A percentile compares a stretch with the other conserved stretches of the same genome.
These are phyloP conservation scores for Nasonia giraulti DNA, from an alignment of 1,140 invertebrate species.

Conservation along the genomic window DNA sequence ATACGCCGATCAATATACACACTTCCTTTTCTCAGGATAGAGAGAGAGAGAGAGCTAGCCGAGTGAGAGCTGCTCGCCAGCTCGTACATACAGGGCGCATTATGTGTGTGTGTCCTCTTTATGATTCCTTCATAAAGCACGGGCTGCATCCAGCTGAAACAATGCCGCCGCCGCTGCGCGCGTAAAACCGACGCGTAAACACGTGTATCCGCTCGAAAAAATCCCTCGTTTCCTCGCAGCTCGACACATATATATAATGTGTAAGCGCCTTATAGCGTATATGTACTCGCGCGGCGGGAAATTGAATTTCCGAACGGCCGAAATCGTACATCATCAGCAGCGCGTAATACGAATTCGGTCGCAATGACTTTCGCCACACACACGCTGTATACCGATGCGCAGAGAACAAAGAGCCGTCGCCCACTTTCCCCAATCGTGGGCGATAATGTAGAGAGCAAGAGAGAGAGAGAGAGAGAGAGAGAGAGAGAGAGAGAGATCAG, in stretches of 20 bases:
- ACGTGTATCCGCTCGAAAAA: constrained; percentile 3
- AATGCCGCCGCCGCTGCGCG: background rate
- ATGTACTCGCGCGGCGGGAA: too few species aligned
- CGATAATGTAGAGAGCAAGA: background rate
- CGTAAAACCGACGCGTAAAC: background rate
- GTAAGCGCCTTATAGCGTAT: too few species aligned
- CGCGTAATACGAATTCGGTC: too few species aligned
- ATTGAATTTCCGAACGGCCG: too few species aligned
- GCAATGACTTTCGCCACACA: too few species aligned
- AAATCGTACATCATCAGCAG: too few species aligned
- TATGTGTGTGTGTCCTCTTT: background rate
- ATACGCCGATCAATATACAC: background rate
- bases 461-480: background rate
- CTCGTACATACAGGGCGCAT: background rate
- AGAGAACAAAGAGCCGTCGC: background rate
- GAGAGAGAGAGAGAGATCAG: too few species aligned
- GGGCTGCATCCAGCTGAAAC: background rate
- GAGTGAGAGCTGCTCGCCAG: too few species aligned
- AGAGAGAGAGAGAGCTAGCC: background rate
- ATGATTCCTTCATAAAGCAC: background rate
- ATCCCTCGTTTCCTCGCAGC: background rate
- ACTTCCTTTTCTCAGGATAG: background rate
- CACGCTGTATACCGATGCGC: background rate
- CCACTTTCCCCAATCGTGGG: background rate
- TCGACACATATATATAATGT: too few species aligned